Conservation (phyloP, 2,797 vertebrate species). For the Aselliscus stoliczkanus region DNA sequence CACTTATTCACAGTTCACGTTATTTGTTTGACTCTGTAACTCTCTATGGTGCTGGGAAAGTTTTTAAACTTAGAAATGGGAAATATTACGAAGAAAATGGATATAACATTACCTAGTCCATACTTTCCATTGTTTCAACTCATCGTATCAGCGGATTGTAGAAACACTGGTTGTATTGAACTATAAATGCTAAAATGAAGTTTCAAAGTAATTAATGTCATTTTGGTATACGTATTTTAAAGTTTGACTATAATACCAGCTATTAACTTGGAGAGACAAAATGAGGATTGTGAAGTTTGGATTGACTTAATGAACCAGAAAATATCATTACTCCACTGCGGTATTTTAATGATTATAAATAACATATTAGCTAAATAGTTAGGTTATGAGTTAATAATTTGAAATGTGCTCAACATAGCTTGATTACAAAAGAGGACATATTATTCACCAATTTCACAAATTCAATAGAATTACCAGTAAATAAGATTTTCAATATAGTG, state of each 20-base stretch:
- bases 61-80: constrained; percentile 4
- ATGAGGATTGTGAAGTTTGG: background rate
- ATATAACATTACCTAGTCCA: background rate
- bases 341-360: background rate
- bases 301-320: background rate
- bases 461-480: background rate
- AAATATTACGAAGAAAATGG: background rate
- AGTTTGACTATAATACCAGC: background rate
- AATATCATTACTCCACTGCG: background rate
- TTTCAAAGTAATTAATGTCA: constrained; percentile 25
- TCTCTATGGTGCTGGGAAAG: background rate
- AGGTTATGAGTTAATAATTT: background rate
- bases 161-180: background rate
- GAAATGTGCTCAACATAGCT: background rate
- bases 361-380: background rate
- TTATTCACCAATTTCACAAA: background rate
- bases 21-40: constrained; percentile 12
- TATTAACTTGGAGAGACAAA: background rate
- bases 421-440: background rate
- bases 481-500: background rate
- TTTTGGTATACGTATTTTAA: constrained; percentile 3
- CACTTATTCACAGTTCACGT: background rate
- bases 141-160: background rate
- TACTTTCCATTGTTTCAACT: background rate
- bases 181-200: background rate